These are phyloP conservation scores for Penaeus chinensis DNA, from an alignment of 1,140 invertebrate species.

Conservation along the genomic window DNA sequence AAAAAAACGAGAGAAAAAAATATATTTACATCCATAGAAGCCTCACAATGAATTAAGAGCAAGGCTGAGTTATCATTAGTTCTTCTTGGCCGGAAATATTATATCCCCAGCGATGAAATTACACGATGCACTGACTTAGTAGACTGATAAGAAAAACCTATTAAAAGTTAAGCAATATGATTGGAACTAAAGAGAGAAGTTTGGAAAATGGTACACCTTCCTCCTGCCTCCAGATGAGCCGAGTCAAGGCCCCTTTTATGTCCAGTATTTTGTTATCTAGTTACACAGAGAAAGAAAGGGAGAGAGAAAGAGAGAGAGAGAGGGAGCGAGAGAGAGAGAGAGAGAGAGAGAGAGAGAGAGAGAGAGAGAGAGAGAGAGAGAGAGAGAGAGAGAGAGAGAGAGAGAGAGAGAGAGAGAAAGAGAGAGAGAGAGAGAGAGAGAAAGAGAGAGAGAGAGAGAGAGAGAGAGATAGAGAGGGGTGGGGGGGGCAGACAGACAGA, in stretches of 20 bases:
- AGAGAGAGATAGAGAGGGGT: no score
- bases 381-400: no score
- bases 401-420: background rate
- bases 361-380: no score
- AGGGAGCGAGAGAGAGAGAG: no score
- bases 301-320: no score
- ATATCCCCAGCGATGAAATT: constrained; percentile 59
- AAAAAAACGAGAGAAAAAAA: background rate
- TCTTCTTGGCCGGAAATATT: constrained; percentile 52
- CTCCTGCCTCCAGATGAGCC: constrained; percentile 24
- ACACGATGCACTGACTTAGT: constrained; percentile 61
- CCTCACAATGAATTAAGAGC: constrained; percentile 20
- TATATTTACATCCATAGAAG: background rate
- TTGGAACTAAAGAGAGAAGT: constrained; percentile 53
- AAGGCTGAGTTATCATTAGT: constrained; percentile 39
- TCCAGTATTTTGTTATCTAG: no score
- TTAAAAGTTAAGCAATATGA: constrained; percentile 61
- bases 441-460: background rate
- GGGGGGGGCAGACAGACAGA: no score
- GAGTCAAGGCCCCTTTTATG: background rate
- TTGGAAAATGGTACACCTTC: constrained; percentile 52
- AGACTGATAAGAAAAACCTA: constrained; percentile 59
- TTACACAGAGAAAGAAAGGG: no score
- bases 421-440: background rate
- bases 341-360: no score